Percentiles rank a stretch among this genome's conserved stretches.
These are phyloP conservation scores for Alentia gelatinosa DNA, from an alignment of 2,888 invertebrate genomes.

Conservation along the genomic window DNA sequence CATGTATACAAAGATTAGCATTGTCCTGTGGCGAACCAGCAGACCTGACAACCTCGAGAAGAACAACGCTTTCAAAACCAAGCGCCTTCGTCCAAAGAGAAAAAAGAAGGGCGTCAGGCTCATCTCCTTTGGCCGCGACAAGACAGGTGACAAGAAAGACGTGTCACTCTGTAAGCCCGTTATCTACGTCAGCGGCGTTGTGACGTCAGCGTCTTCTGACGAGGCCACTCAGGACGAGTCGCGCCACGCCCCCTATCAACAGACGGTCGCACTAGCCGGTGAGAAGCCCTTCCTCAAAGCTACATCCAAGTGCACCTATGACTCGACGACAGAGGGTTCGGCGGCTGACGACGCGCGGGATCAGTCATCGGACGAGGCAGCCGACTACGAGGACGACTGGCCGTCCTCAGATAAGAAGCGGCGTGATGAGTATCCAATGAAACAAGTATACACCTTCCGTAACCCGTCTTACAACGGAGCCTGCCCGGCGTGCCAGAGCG, in stretches of 20 bases:
- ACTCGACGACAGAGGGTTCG: conserved; percentile 26
- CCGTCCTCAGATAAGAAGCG: conserved; percentile 31
- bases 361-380: not conserved
- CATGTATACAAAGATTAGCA: conserved; percentile 91
- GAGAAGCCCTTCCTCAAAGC: conserved; percentile 46
- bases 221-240: conserved; percentile 36
- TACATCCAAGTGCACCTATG: not conserved
- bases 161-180: not conserved
- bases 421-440: conserved; percentile 22
- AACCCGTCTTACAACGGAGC: conserved; percentile 23
- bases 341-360: not conserved
- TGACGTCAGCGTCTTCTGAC: not conserved
- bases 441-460: conserved; percentile 44
- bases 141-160: not conserved
- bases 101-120: not conserved
- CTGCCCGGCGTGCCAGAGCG: not conserved
- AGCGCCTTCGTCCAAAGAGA: not conserved
- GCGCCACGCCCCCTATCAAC: not conserved
- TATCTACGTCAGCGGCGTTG: conserved; percentile 22
- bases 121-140: not conserved
- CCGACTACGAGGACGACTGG: conserved; percentile 58
- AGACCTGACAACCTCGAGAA: conserved; percentile 53
- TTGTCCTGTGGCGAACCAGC: conserved; percentile 88
- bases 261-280: not conserved
- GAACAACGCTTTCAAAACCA: conserved; percentile 7